Conservation (phyloP, 1,140 invertebrate genomes). For the Trachymyrmex cornetzi region DNA sequence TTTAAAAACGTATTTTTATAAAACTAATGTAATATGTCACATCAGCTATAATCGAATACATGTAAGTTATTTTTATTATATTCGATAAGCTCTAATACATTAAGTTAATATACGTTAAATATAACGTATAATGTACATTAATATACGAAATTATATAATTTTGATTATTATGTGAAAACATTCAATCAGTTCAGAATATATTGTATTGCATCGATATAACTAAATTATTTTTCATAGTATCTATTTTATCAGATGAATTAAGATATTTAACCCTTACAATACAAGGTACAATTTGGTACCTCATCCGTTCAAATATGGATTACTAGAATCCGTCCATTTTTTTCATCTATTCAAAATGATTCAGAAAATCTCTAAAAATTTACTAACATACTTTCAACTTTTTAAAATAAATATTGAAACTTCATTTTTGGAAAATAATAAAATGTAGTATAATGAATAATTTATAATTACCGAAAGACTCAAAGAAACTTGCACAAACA, state of each 20-base stretch:
- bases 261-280: background rate
- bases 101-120: background rate
- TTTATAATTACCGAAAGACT: too few relatives aligned
- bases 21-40: background rate
- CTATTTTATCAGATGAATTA: background rate
- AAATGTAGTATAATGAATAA: too few relatives aligned
- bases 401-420: too few relatives aligned
- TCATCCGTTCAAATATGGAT: too few relatives aligned
- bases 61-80: background rate
- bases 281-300: too few relatives aligned
- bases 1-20: background rate
- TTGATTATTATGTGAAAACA: background rate
- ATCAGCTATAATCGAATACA: background rate
- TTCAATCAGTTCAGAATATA: constrained; percentile 15
- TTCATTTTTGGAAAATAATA: too few relatives aligned
- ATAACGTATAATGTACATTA: too few relatives aligned
- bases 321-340: too few relatives aligned
- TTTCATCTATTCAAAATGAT: too few relatives aligned
- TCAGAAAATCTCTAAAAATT: too few relatives aligned
- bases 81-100: background rate
- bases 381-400: too few relatives aligned
- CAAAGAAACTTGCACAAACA: too few relatives aligned
- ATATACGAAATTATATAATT: background rate
- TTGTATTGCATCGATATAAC: constrained; percentile 25
- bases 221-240: constrained; percentile 62